Conservation (phyloP, 2,797 vertebrate genomes). For the Pipistrellus pygmaeus region DNA sequence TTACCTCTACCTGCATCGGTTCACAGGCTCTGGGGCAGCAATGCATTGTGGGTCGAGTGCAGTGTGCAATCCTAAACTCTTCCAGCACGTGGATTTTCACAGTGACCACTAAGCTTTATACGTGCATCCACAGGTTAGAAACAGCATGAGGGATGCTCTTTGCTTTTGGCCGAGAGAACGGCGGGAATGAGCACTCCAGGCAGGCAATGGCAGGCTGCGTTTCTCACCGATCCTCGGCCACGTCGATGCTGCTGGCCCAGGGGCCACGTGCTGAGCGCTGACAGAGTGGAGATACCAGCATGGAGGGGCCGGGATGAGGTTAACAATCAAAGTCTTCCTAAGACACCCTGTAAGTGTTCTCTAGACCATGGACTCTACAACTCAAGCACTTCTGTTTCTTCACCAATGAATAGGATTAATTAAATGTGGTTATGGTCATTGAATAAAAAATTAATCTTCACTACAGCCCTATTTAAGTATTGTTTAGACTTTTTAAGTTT, state of each 20-base stretch:
- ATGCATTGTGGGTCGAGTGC: accelerated
- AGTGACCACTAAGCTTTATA: neutral
- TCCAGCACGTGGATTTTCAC: neutral
- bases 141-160: neutral
- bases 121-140: neutral
- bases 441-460: neutral
- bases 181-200: neutral
- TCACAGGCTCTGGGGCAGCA: accelerated
- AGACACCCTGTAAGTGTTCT: neutral
- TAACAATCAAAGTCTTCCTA: neutral
- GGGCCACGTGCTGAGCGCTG: neutral
- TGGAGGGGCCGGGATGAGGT: neutral
- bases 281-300: neutral
- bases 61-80: neutral
- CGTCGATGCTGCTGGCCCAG: neutral
- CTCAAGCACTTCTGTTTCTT: neutral
- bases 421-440: neutral
- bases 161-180: neutral
- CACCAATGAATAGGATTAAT: neutral
- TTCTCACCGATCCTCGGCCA: neutral
- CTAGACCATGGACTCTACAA: neutral
- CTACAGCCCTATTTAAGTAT: no score
- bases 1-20: neutral
- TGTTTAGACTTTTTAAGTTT: neutral
- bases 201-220: neutral